phyloP scores from a whole-genome alignment of 2,888 invertebrate genomes.

The Macropis europaea region DNA sequence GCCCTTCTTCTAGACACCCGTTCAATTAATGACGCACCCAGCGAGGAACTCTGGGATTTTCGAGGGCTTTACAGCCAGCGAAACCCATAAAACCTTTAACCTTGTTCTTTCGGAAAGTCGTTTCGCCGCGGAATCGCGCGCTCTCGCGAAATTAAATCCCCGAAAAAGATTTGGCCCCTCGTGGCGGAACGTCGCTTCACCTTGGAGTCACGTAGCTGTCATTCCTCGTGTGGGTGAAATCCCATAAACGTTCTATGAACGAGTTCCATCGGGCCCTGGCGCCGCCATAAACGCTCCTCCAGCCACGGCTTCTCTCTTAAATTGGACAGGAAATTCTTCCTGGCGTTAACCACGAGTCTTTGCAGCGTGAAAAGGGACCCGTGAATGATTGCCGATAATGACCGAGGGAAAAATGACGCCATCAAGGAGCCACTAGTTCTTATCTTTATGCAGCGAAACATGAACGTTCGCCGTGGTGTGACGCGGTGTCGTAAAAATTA shows the following conservation, averaged over 20 bases:
- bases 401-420: not conserved
- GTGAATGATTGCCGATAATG: not conserved
- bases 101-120: conserved; percentile 1
- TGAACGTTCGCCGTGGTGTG: too few species aligned
- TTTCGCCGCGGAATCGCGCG: not conserved
- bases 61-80: not conserved
- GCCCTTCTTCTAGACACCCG: too few species aligned
- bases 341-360: conserved; percentile 17
- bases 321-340: conserved; percentile 6
- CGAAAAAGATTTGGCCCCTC: conserved; percentile 15
- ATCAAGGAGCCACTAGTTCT: too few species aligned
- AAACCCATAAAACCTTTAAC: conserved; percentile 6
- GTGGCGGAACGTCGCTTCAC: conserved; percentile 4
- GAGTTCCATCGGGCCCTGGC: conserved; percentile 32
- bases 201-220: conserved; percentile 15
- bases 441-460: too few species aligned
- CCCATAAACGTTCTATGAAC: conserved; percentile 32
- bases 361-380: not conserved
- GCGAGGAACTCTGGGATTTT: not conserved
- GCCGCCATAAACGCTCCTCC: conserved; percentile 3
- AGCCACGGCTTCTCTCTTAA: conserved; percentile 2
- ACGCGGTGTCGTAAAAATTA: too few species aligned
- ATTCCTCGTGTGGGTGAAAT: conserved; percentile 1
- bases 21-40: not conserved
- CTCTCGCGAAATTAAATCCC: conserved; percentile 25